Evolutionary conservation across 2,888 invertebrate genomes (phyloP), one percentile per base, ranked within the genome.

Genomic region (Yponomeuta malinellus): DNA sequence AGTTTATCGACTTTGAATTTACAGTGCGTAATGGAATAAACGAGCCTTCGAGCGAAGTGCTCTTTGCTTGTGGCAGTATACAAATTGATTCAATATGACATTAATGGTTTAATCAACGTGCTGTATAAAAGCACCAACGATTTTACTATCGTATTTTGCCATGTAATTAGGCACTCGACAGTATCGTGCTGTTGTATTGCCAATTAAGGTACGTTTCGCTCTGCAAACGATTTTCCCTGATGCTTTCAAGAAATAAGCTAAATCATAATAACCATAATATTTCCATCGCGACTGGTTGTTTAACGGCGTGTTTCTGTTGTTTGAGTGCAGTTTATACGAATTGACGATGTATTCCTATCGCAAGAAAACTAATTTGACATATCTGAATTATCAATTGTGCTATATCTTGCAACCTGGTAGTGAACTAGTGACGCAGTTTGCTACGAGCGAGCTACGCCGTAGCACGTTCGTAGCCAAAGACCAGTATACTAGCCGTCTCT

Each of bases 371-470:
- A 43, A 43, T 43, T 43, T 43, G 43, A 1, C 1, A 43, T 8
- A 43, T 43, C 43, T 43, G 43, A 1, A 8, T 5, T 8, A 43
- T 43, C 43, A 43, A 43, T 8, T 8, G 43, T 43, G 43, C 43
- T 4, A 37, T 37, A 37, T 37, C 0, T 43, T 8, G 43, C 43
- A 43, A 8, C 43, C 9, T 43, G 8, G 6, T 43, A 59, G 52
- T n/a, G n/a, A n/a, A n/a, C n/a, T n/a, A n/a, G n/a, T 59, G 52
- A 15, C 15, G 15, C 5, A 59, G 15, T 8, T 59, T 59, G 52
- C 52, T 59, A 59, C 52, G 52, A 59, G 33, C 29, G 65, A 31
- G 65, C 65, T 65, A 65, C 65, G 65, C 9, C 31, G 65, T 65
- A 65, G 65, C 65, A 65, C 6, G 31, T 29, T 29, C 65, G 33